Base-by-base conservation (phyloP, 2,888 invertebrate genomes). In the Scaptomyza flava region DNA sequence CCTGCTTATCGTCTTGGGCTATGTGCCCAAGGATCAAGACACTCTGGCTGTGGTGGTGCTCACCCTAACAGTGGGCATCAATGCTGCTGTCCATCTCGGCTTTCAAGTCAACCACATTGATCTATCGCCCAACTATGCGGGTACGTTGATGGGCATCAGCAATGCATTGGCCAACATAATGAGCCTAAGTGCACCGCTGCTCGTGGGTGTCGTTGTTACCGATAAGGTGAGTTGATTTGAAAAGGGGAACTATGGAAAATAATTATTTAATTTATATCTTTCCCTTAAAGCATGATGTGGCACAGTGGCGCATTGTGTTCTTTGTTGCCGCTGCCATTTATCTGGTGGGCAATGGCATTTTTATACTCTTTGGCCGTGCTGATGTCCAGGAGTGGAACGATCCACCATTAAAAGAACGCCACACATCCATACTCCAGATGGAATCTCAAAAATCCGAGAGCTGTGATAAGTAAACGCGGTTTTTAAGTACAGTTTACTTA, bases 41-140 rank as follows among this genome's bases (percentile, higher is more conserved):
- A 64, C 75, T 12, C 77, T 94, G 9, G 95, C 96, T 0, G 94
- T 96, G 0, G 91, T 93, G 0, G 92, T 96, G 51, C 92, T 97
- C 0, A 94, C 96, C 0, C 81, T 96, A 8, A 95, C 96, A 0
- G 95, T 96, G 0, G 95, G 96, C 0, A 93, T 96, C 2, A 96
- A 96, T 84, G 95, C 96, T 0, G 95, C 95, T 0, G 94, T 95
- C 52, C 96, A 95, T 77, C 94, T 95, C 42, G 96, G 96, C 7
- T 96, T 95, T 87, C 94, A 96, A 94, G 93, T 93, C 94, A 97
- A 96, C 75, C 96, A 96, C 87, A 96, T 97, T 80, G 97, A 97
- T 92, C 92, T 97, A 51, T 95, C 97, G 6, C 96, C 97, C 0
- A 96, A 96, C 89, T 96, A 95, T 90, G 96, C 97, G 2, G 97